Percentiles rank a stretch among this genome's conserved stretches.
Conservation (phyloP, 2,888 invertebrate genomes). For the Lobophora halterata region DNA sequence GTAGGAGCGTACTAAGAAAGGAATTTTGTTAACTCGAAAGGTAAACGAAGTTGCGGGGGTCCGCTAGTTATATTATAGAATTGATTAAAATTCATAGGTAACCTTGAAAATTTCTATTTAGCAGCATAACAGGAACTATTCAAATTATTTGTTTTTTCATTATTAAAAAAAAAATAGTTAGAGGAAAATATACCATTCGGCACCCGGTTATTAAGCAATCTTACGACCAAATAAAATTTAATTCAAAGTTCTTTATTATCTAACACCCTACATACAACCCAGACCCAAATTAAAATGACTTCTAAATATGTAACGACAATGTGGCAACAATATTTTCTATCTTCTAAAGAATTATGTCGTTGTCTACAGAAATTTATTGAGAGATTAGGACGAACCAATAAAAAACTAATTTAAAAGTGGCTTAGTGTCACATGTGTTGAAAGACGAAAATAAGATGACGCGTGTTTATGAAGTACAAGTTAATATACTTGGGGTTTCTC, state of each 20-base stretch:
- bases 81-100: no score
- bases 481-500: constrained; percentile 22
- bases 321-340: constrained; percentile 33
- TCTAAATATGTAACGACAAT: constrained; percentile 28
- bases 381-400: constrained; percentile 57
- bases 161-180: no score
- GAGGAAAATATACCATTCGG: no score
- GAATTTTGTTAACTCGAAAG: no score
- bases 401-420: constrained; percentile 59
- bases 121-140: no score
- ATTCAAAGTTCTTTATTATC: constrained; percentile 1
- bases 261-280: constrained; percentile 7
- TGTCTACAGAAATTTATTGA: constrained; percentile 48
- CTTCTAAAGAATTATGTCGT: constrained; percentile 26
- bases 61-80: no score
- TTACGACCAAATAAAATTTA: no score
- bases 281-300: constrained; percentile 12
- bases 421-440: constrained; percentile 55
- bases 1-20: no score
- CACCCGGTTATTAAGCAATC: no score
- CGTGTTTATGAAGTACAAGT: constrained; percentile 26
- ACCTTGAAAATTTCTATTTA: no score
- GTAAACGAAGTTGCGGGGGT: no score
- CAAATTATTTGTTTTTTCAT: no score
- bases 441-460: constrained; percentile 51